phyloP scores from a whole-genome alignment of 2,888 invertebrate species.

The Psylliodes chrysocephalus region DNA sequence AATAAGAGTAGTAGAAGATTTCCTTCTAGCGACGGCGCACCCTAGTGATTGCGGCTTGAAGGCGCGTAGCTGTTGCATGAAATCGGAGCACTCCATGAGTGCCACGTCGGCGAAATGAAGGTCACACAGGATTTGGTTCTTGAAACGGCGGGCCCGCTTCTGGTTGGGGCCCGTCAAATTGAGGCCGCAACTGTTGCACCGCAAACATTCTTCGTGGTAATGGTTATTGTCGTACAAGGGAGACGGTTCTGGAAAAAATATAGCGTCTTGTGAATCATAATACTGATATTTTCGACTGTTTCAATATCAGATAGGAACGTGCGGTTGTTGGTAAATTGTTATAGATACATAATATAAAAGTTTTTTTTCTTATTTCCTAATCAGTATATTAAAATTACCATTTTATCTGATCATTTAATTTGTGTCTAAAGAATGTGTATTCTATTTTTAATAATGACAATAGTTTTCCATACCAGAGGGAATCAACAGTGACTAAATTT shows the following conservation, averaged over 20 bases:
- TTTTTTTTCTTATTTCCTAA: no score
- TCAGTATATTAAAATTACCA: no score
- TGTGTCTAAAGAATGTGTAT: no score
- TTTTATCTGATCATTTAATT: no score
- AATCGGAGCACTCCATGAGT: conserved; percentile 96
- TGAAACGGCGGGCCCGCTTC: conserved; percentile 70
- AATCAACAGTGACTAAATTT: no score
- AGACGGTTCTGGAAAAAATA: conserved; percentile 79
- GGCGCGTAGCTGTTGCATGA: conserved; percentile 95
- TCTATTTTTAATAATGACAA: no score
- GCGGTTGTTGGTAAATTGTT: no score
- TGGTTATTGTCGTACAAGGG: conserved; percentile 94
- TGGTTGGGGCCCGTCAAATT: conserved; percentile 93
- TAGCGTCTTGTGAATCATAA: conserved; percentile 6
- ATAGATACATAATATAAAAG: no score
- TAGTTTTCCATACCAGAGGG: no score
- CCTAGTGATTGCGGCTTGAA: conserved; percentile 96
- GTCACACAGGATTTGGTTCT: conserved; percentile 95
- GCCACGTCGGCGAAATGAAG: conserved; percentile 96
- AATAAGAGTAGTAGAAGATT: conserved; percentile 92
- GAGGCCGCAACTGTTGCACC: conserved; percentile 94
- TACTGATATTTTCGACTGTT: no score
- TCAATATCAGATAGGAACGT: no score
- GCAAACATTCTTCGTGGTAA: conserved; percentile 97
- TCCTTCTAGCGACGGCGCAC: conserved; percentile 92